A percentile compares a stretch with the other conserved stretches of the same genome.
These are phyloP conservation scores for Chionis minor DNA, from an alignment of 2,113 vertebrate species.

Conservation along the genomic window DNA sequence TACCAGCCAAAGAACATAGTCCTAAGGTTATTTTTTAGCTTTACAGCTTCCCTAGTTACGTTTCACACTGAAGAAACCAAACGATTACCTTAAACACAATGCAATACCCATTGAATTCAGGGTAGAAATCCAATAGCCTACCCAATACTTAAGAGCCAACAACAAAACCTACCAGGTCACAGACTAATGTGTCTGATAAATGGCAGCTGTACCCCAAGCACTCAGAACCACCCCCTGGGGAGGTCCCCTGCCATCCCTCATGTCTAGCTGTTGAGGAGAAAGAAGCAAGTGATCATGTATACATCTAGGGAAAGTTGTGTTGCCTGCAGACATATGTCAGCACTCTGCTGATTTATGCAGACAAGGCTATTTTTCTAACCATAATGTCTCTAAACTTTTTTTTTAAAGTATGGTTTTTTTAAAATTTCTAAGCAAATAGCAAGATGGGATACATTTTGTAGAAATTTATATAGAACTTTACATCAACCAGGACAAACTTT, in stretches of 20 bases:
- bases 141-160: background rate
- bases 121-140: background rate
- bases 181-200: background rate
- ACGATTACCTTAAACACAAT: background rate
- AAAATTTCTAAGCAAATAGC: background rate
- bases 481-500: background rate
- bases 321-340: background rate
- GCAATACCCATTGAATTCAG: background rate
- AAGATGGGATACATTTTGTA: background rate
- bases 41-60: background rate
- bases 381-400: background rate
- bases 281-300: background rate
- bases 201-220: background rate
- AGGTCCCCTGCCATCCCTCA: background rate
- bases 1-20: background rate
- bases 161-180: background rate
- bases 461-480: background rate
- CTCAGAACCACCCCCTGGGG: background rate
- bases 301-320: background rate
- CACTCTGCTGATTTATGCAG: background rate
- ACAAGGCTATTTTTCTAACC: slow-evolving; percentile 11
- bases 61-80: background rate
- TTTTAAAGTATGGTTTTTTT: background rate
- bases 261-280: background rate
- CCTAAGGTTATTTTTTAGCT: background rate